These are phyloP conservation scores for Zaprionus ornatus DNA, from an alignment of 1,140 invertebrate genomes.

Conservation along the genomic window DNA sequence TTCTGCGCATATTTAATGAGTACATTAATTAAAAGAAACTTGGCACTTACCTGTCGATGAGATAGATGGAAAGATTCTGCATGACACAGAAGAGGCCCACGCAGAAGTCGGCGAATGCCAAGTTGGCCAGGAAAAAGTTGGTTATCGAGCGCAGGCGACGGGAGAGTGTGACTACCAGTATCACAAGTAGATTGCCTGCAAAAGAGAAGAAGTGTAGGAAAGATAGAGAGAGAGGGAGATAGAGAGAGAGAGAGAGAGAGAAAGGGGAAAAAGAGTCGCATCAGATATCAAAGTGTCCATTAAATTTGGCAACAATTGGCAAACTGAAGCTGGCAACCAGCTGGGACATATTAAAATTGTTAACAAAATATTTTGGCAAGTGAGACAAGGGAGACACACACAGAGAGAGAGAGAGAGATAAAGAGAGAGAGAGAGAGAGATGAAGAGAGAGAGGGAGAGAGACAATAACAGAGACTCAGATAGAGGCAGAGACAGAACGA, in stretches of 20 bases:
- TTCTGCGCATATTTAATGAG: slow-evolving; percentile 19
- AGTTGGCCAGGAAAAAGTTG: slow-evolving; percentile 93
- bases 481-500: neutral
- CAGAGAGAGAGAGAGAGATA: too few species aligned
- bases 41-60: slow-evolving; percentile 87
- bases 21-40: slow-evolving; percentile 18
- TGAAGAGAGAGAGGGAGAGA: neutral
- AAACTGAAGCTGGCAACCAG: slow-evolving; percentile 1
- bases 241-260: slow-evolving; percentile 16
- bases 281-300: slow-evolving; percentile 32
- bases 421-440: neutral
- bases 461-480: neutral
- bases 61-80: slow-evolving; percentile 91
- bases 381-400: neutral
- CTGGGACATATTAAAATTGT: slow-evolving; percentile 48
- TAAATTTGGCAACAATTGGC: slow-evolving; percentile 13
- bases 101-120: slow-evolving; percentile 92
- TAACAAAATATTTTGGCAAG: slow-evolving; percentile 44
- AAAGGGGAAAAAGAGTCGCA: slow-evolving; percentile 4
- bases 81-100: slow-evolving; percentile 94
- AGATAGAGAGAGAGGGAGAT: slow-evolving; percentile 5
- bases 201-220: slow-evolving; percentile 37
- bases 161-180: slow-evolving; percentile 91
- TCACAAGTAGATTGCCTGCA: slow-evolving; percentile 92
- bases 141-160: slow-evolving; percentile 91